A percentile compares a stretch with the other conserved stretches of the same genome.
These are phyloP conservation scores for Pyrgilauda ruficollis DNA, from an alignment of 2,113 vertebrate species.

Conservation along the genomic window DNA sequence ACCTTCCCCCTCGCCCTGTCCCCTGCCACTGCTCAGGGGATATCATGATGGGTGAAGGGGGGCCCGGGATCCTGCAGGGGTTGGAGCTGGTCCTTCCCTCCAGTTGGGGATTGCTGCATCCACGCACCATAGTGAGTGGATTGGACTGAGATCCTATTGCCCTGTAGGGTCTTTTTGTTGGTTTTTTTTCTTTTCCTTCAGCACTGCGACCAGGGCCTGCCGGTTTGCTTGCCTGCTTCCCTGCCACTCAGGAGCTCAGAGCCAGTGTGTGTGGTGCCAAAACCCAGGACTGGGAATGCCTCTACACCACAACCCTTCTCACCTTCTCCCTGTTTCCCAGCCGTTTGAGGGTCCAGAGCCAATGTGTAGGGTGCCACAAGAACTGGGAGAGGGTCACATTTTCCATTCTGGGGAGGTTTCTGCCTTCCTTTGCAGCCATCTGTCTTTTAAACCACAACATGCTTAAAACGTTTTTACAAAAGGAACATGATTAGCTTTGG, in stretches of 20 bases:
- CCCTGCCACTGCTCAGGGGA: not conserved
- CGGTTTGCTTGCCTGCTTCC: not conserved
- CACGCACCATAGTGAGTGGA: not conserved
- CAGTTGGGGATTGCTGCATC: not conserved
- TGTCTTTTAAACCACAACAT: not conserved
- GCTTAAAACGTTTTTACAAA: not conserved
- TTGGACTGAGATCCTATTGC: not conserved
- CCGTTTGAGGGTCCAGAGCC: too few relatives aligned
- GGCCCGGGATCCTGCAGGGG: accelerated
- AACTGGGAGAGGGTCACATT: not conserved
- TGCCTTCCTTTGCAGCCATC: not conserved
- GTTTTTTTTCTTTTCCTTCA: not conserved
- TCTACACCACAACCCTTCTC: not conserved
- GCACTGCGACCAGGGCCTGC: not conserved
- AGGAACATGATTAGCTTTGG: not conserved
- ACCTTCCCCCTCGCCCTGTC: not conserved
- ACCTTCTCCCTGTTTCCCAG: not conserved
- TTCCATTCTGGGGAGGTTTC: not conserved
- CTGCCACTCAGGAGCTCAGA: not conserved
- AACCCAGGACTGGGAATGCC: not conserved
- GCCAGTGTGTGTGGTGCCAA: not conserved
- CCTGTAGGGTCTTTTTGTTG: too few relatives aligned
- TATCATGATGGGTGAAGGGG: too few relatives aligned
- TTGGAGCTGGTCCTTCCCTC: not conserved
- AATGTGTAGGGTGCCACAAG: too few relatives aligned